Percentiles rank a stretch among this genome's conserved stretches.
These are phyloP conservation scores for Sipha maydis DNA, from an alignment of 2,888 invertebrate species.

Conservation along the genomic window DNA sequence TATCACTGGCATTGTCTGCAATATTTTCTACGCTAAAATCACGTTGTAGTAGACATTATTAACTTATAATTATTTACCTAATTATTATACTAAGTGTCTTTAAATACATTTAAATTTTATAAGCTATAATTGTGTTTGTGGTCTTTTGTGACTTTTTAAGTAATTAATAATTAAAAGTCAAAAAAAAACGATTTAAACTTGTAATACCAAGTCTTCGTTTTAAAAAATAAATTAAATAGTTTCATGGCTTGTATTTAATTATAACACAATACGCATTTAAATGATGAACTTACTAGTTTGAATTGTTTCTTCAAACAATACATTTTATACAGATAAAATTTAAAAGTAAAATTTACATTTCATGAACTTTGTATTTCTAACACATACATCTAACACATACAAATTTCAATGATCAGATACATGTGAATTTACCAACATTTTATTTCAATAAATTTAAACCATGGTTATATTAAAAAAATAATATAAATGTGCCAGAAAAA, in stretches of 20 bases:
- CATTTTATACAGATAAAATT: too few species aligned
- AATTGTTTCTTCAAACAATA: too few species aligned
- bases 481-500: background rate
- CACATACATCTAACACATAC: too few species aligned
- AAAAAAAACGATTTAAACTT: too few species aligned
- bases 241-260: too few species aligned
- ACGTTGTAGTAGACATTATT: background rate
- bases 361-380: too few species aligned
- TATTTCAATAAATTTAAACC: background rate
- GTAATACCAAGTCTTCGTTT: too few species aligned
- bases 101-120: background rate
- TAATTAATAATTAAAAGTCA: background rate
- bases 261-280: too few species aligned
- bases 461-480: background rate
- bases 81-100: background rate
- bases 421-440: background rate
- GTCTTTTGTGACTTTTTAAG: background rate
- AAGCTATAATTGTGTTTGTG: background rate
- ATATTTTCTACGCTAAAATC: background rate
- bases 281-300: too few species aligned
- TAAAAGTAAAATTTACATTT: too few species aligned
- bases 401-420: too few species aligned
- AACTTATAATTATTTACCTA: background rate
- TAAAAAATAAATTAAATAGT: too few species aligned
- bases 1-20: background rate